Conservation (phyloP, 2,113 vertebrate species). For the Conger conger region DNA sequence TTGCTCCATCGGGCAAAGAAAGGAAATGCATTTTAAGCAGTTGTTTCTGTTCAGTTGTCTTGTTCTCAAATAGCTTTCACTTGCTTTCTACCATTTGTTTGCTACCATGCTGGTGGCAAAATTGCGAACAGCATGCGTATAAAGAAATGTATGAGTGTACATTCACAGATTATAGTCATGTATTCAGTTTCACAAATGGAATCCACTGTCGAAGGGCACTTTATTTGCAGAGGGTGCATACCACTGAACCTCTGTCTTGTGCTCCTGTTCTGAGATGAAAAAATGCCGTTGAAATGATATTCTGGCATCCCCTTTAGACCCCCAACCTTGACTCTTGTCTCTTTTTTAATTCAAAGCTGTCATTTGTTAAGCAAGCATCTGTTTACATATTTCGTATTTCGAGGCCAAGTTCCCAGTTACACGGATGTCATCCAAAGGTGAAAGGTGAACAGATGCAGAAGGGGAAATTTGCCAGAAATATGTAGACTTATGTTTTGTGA, state of each 20-base stretch:
- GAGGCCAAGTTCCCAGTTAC: slow-evolving; percentile 61
- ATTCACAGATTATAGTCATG: no score
- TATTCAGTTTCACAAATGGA: no score
- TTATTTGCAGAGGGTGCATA: not conserved
- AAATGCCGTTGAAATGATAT: not conserved
- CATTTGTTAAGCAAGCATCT: not conserved
- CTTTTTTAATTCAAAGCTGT: not conserved
- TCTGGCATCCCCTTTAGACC: not conserved
- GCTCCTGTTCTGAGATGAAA: not conserved
- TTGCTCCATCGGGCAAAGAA: not conserved
- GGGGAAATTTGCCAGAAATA: slow-evolving; percentile 47
- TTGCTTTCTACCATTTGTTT: no score
- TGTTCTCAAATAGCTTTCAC: no score
- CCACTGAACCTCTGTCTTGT: not conserved
- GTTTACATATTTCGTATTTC: slow-evolving; percentile 52
- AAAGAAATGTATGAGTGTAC: no score
- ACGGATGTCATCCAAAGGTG: slow-evolving; percentile 44
- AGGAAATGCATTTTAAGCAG: not conserved
- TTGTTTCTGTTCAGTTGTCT: not conserved
- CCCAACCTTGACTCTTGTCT: not conserved
- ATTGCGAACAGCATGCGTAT: no score
- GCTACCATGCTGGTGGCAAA: no score
- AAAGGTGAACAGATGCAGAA: slow-evolving; percentile 22
- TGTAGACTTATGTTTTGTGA: slow-evolving; percentile 50
- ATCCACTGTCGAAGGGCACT: not conserved